A percentile compares a stretch with the other conserved stretches of the same genome.
phyloP scores from a whole-genome alignment of 2,888 invertebrate species.

The Iselma pallidipennis region DNA sequence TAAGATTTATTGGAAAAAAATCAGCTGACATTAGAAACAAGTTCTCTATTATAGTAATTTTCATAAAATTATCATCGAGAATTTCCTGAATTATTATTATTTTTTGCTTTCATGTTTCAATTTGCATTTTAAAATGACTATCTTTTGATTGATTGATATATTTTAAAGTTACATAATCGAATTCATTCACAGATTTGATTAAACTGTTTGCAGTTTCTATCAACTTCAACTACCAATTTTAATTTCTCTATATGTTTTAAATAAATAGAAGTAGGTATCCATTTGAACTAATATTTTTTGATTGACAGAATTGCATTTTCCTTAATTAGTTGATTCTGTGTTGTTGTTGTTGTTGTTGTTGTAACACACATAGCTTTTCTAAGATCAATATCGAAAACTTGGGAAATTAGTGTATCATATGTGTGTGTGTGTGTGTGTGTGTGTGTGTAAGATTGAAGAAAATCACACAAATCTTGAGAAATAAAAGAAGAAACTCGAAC shows the following conservation, averaged over 20 bases:
- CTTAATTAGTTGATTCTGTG: too few relatives aligned
- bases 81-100: neutral
- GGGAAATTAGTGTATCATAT: neutral
- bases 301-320: too few relatives aligned
- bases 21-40: neutral
- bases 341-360: too few relatives aligned
- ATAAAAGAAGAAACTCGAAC: neutral
- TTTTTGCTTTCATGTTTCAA: neutral
- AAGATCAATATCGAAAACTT: neutral
- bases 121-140: neutral
- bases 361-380: too few relatives aligned
- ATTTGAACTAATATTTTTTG: too few relatives aligned
- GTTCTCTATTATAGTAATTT: neutral
- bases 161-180: neutral
- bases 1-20: neutral
- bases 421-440: too few relatives aligned
- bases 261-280: too few relatives aligned
- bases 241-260: too few relatives aligned
- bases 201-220: neutral
- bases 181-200: neutral
- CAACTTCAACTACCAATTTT: neutral
- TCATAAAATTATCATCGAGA: neutral
- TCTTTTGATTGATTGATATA: neutral
- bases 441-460: neutral
- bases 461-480: too few relatives aligned